phyloP scores from a whole-genome alignment of 2,888 invertebrate genomes.

The Drosophila stalkeri region DNA sequence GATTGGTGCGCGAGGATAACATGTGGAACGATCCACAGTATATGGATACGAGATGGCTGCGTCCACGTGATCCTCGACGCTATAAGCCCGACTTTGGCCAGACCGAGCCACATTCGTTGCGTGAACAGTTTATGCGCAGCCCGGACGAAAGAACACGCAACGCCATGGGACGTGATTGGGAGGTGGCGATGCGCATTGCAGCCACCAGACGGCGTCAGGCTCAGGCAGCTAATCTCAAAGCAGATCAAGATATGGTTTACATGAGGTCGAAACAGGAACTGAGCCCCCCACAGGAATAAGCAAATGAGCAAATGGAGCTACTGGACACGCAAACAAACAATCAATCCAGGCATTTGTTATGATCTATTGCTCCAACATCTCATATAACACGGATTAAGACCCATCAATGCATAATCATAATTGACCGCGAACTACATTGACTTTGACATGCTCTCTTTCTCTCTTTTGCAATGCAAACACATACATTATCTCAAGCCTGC shows the following conservation, averaged over 20 bases:
- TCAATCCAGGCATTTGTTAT: not conserved
- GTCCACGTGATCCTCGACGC: constrained; percentile 31
- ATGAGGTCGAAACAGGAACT: not conserved
- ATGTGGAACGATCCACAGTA: constrained; percentile 44
- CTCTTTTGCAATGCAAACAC: not conserved
- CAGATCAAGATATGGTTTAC: not conserved
- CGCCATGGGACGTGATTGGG: constrained; percentile 46
- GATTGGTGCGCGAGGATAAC: constrained; percentile 50
- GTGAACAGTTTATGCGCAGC: constrained; percentile 58
- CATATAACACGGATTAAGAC: not conserved
- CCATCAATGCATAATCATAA: not conserved
- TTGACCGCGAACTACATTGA: not conserved
- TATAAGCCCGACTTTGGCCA: constrained; percentile 56
- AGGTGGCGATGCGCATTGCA: constrained; percentile 17
- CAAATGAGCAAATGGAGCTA: not conserved
- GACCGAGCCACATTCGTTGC: constrained; percentile 48
- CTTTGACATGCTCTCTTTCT: not conserved
- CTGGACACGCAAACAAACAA: not conserved
- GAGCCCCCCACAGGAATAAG: not conserved
- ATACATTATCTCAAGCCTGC: not conserved
- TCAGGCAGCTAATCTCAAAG: not conserved
- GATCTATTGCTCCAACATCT: not conserved
- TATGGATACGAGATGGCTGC: constrained; percentile 50
- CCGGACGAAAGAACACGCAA: constrained; percentile 56
- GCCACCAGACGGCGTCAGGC: constrained; percentile 7